A percentile compares a stretch with the other conserved stretches of the same genome.
phyloP scores from a whole-genome alignment of 2,797 vertebrate species.

The Trachurus trachurus region DNA sequence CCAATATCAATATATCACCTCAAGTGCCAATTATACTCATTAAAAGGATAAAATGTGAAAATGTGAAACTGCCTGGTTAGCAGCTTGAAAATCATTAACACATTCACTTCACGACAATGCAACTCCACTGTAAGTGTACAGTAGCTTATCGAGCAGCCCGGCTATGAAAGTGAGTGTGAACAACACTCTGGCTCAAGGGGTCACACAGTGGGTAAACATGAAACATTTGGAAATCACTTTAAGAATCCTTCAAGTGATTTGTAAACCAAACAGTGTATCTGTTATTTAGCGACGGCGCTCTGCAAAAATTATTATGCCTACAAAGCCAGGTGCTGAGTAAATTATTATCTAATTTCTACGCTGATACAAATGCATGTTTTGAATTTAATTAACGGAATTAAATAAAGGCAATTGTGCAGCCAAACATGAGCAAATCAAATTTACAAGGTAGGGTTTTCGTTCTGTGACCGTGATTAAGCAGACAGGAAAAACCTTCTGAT shows the following conservation, averaged over 20 bases:
- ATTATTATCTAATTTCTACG: constrained; percentile 14
- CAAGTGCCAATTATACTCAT: constrained; percentile 79
- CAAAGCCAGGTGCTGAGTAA: constrained; percentile 5
- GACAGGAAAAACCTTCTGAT: not conserved
- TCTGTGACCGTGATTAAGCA: not conserved
- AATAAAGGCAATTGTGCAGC: constrained; percentile 19
- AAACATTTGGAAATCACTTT: constrained; percentile 36
- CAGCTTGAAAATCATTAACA: constrained; percentile 72
- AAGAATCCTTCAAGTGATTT: constrained; percentile 17
- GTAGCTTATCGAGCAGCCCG: constrained; percentile 45
- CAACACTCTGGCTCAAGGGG: constrained; percentile 33
- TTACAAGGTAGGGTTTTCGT: not conserved
- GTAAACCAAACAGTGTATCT: constrained; percentile 19
- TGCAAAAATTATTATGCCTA: constrained; percentile 16
- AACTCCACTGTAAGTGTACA: constrained; percentile 57
- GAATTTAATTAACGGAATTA: not conserved
- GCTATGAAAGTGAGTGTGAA: constrained; percentile 38
- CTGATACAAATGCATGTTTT: constrained; percentile 15
- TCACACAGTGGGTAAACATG: constrained; percentile 33
- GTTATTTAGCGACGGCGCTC: constrained; percentile 12
- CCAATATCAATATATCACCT: constrained; percentile 77
- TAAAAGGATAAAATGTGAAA: constrained; percentile 76
- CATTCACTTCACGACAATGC: constrained; percentile 66
- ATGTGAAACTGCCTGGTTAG: constrained; percentile 67
- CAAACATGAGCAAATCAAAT: constrained; percentile 11